Conservation (phyloP, 2,113 vertebrate species). For the Fulica atra region DNA sequence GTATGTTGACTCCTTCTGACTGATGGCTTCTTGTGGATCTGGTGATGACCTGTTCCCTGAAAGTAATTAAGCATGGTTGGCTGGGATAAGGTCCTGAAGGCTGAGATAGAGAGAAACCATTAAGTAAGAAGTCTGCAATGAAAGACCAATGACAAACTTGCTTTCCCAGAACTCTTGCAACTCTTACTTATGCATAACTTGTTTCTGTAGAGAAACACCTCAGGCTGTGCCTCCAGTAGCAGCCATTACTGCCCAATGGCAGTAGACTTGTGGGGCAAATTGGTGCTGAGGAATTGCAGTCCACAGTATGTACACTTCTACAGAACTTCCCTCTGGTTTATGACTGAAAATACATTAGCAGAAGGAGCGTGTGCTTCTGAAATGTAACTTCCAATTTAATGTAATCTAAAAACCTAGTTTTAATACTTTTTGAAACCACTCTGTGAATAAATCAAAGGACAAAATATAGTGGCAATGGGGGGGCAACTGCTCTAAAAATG, state of each 20-base stretch:
- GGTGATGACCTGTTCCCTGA: fast-evolving
- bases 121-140: neutral
- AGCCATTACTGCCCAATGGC: neutral
- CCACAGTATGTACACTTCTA: fast-evolving
- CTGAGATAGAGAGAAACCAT: neutral
- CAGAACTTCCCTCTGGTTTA: neutral
- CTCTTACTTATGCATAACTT: neutral
- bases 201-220: neutral
- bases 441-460: neutral
- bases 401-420: neutral
- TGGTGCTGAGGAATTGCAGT: neutral
- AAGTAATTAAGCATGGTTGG: neutral
- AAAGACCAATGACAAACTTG: neutral
- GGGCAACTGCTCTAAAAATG: neutral
- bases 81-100: neutral
- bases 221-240: neutral
- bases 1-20: neutral
- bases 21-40: neutral
- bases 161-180: neutral
- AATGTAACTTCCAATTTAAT: neutral
- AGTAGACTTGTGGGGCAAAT: neutral
- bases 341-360: neutral
- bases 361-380: neutral
- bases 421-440: neutral
- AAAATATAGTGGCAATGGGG: neutral